Evolutionary conservation across 2,797 vertebrate species (phyloP), one percentile per base, ranked within the genome.

Genomic region (Pseudotriccus pelzelni): DNA sequence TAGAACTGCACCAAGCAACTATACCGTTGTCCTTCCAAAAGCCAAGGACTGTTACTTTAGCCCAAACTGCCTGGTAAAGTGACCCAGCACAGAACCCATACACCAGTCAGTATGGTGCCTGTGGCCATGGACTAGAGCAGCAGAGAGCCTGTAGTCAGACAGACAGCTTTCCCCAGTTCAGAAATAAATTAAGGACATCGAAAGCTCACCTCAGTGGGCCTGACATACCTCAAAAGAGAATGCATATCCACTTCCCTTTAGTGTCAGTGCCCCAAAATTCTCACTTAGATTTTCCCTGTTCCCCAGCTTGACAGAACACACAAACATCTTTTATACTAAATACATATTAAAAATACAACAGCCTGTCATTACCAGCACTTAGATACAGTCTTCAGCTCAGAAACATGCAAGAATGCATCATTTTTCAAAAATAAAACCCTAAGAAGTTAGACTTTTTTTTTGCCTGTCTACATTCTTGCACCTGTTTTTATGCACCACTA

Each of bases 1-100:
- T 67, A n/a, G 14, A 60, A 37, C 32, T 13, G 10, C 8, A 43
- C 4, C 39, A 55, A 60, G 0, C 15, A 24, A 89, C 39, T 39
- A 23, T 24, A 44, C 5, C 0, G 0, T 6, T 56, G 17, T 18
- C 2, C 2, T 44, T 73, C 37, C 14, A 84, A 27, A 8, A 87
- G 22, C 27, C 52, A 82, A 47, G 28, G 82, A 32, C 7, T 39
- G 20, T 34, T 41, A 32, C 44, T 95, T n/a, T 23, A 83, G 14
- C 32, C 44, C 56, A 34, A 28, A 44, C 5, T 15, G 5, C 10
- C 1, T 4, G 2, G 2, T 4, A 4, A n/a, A 60, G 78, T 0
- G 5, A 75, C 9, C 10, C 21, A 56, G 13, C 52, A 47, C 10
- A 55, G 28, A 7, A 34, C 59, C 27, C 23, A 55, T 17, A 27